These are phyloP conservation scores for Saccopteryx leptura DNA, from an alignment of 2,113 vertebrate species.

Conservation along the genomic window DNA sequence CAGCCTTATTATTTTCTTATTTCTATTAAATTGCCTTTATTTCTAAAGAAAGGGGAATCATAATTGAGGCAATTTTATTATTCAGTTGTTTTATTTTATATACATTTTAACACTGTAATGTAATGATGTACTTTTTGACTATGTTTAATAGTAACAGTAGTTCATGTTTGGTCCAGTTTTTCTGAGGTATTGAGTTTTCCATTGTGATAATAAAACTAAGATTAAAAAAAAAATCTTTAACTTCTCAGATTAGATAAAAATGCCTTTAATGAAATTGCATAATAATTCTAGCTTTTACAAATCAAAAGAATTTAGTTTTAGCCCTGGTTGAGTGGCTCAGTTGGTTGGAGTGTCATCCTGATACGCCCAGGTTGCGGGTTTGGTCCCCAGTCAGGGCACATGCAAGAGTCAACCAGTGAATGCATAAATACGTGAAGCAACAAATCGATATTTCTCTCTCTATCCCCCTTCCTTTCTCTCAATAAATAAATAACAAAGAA, in stretches of 20 bases:
- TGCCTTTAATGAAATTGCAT: conserved; percentile 26
- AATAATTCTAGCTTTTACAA: not conserved
- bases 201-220: conserved; percentile 31
- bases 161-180: conserved; percentile 37
- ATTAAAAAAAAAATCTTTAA: conserved; percentile 16
- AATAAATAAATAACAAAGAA: too few relatives aligned
- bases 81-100: conserved; percentile 51
- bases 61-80: conserved; percentile 21
- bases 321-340: not conserved
- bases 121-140: conserved; percentile 39
- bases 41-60: not conserved
- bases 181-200: not conserved
- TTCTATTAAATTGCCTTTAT: conserved; percentile 44
- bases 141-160: conserved; percentile 46
- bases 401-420: too few relatives aligned
- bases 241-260: conserved; percentile 32
- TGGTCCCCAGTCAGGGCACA: too few relatives aligned
- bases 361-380: too few relatives aligned
- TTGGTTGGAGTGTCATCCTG: too few relatives aligned
- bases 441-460: too few relatives aligned
- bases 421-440: too few relatives aligned
- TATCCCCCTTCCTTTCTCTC: too few relatives aligned
- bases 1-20: conserved; percentile 48
- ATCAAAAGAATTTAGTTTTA: conserved; percentile 37
- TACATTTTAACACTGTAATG: not conserved